These are phyloP conservation scores for Pogonophryne albipinna DNA, from an alignment of 2,797 vertebrate genomes.

Conservation along the genomic window DNA sequence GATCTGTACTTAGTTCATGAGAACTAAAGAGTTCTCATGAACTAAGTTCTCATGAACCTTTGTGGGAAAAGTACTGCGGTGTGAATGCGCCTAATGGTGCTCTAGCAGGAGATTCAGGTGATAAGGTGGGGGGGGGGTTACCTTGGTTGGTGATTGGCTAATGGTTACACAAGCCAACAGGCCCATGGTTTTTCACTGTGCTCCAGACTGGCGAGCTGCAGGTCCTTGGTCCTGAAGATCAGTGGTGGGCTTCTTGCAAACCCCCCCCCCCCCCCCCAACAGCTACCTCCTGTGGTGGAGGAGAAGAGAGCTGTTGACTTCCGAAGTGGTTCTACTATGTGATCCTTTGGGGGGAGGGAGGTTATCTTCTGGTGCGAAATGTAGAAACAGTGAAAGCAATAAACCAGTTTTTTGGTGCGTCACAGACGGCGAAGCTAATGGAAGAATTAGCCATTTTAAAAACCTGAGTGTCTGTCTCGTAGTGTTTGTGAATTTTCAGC, in stretches of 20 bases:
- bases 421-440: slow-evolving; percentile 3
- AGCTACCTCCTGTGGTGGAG: slow-evolving; percentile 49
- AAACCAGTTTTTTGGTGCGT: slow-evolving; percentile 10
- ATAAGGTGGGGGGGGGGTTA: no score
- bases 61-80: no score
- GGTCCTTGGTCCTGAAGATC: slow-evolving; percentile 63
- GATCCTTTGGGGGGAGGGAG: slow-evolving; percentile 37
- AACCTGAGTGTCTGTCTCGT: slow-evolving; percentile 14
- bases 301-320: slow-evolving; percentile 64
- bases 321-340: slow-evolving; percentile 49
- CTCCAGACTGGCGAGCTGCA: slow-evolving; percentile 33
- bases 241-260: slow-evolving; percentile 57
- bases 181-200: slow-evolving; percentile 31
- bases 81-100: no score
- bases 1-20: no score
- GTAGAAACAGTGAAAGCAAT: slow-evolving; percentile 22
- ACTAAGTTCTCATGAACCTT: no score
- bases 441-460: slow-evolving; percentile 12
- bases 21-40: no score
- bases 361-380: slow-evolving; percentile 25
- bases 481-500: slow-evolving; percentile 26
- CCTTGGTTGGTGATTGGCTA: no score
- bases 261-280: not conserved
- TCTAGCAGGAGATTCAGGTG: no score
- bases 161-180: not conserved